Conservation (phyloP, 2,888 invertebrate species). For the Alloscopus bannaensis region DNA sequence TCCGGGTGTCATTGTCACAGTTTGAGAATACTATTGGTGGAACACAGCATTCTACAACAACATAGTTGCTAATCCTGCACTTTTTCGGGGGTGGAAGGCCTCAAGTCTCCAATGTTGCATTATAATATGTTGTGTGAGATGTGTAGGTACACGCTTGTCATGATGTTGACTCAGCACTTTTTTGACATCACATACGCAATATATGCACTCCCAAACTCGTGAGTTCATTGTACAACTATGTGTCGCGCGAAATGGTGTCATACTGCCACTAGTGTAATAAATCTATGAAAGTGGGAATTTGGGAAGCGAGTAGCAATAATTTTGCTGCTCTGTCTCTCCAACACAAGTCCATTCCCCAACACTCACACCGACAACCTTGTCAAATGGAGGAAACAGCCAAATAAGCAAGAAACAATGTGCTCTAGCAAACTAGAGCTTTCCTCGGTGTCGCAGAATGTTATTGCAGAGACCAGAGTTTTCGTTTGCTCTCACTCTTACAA, state of each 20-base stretch:
- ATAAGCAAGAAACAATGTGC: constrained; percentile 43
- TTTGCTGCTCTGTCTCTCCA: constrained; percentile 9
- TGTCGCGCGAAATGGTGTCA: neutral
- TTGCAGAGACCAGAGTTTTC: too few species aligned
- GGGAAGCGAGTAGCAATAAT: constrained; percentile 52
- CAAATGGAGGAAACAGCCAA: constrained; percentile 22
- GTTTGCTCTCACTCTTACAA: too few species aligned
- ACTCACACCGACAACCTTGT: constrained; percentile 30
- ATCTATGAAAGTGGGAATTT: constrained; percentile 38
- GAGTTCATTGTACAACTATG: too few species aligned
- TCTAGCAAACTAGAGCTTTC: too few species aligned
- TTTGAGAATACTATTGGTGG: too few species aligned
- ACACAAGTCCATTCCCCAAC: too few species aligned
- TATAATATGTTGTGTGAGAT: too few species aligned
- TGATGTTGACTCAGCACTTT: constrained; percentile 43
- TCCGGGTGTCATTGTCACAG: too few species aligned
- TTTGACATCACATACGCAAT: constrained; percentile 17
- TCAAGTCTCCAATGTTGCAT: neutral
- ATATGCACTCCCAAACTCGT: too few species aligned
- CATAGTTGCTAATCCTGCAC: constrained; percentile 23
- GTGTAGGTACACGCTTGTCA: too few species aligned
- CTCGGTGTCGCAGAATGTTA: too few species aligned
- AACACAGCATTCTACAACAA: too few species aligned
- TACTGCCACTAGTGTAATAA: constrained; percentile 24
- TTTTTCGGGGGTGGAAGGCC: constrained; percentile 10